Evolutionary conservation across 2,113 vertebrate genomes (phyloP), one percentile per base, ranked within the genome.

Genomic region (Microtus richardsoni): DNA sequence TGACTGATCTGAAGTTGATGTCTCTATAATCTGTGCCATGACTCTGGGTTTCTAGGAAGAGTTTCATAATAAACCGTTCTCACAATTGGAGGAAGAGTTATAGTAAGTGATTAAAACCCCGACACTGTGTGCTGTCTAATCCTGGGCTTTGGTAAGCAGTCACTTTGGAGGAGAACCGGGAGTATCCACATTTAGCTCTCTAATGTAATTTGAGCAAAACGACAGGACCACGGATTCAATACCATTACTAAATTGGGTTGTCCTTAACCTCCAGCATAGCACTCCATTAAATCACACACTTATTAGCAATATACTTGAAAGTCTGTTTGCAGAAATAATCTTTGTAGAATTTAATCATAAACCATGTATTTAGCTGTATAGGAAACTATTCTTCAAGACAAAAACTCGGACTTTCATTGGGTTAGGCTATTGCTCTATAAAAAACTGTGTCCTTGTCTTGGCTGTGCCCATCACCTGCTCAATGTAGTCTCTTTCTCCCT

Each of bases 171-270:
- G 82, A 62, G 41, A 93, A 94, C 58, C 85, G 28, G 36, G 92
- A 91, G 95, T 36, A 54, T 64, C 13, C 49, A 90, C 74, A 85
- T 88, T 93, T 73, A 77, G 49, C 71, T 90, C 80, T 64, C 24
- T 94, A 80, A 80, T 85, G 52, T 68, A 95, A 95, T 96, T 77
- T 91, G 78, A 90, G 64, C 62, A 90, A 91, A 92, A 94, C 21
- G 88, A 94, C 44, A 93, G 60, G 21, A 95, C 33, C 52, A 78
- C 66, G 85, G 89, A 95, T 84, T 85, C 73, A 86, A 39, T 80
- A 62, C 52, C 88, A 90, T 95, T 85, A 58, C 85, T 68, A 84
- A 96, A 77, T 95, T 75, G 86, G 85, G 60, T 75, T 95, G 79
- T 88, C 66, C 52, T 88, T 97, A 79, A 90, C 73, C 58, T 85